These are phyloP conservation scores for Atlantisia rogersi DNA, from an alignment of 2,113 vertebrate genomes.

Conservation along the genomic window DNA sequence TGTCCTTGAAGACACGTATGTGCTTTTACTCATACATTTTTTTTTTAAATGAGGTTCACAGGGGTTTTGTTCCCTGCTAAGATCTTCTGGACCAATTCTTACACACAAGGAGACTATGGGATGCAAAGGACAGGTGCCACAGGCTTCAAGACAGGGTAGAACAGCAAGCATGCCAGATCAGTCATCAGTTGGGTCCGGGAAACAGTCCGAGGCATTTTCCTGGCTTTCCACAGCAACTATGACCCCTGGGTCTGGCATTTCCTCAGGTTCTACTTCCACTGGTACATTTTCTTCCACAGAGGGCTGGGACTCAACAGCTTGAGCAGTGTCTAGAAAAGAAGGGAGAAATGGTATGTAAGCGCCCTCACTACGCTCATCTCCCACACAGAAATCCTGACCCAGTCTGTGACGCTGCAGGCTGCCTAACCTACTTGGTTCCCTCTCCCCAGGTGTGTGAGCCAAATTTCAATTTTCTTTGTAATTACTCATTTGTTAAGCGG, in stretches of 20 bases:
- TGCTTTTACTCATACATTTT: background rate
- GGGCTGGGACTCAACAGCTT: background rate
- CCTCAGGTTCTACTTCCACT: background rate
- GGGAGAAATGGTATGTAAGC: background rate
- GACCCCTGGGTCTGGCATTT: slow-evolving; percentile 16
- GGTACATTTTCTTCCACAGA: background rate
- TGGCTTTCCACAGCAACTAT: slow-evolving; percentile 6
- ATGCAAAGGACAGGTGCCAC: background rate
- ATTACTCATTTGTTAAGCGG: background rate
- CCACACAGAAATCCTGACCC: background rate
- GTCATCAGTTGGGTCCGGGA: slow-evolving; percentile 25
- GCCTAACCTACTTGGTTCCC: background rate
- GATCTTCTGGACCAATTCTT: background rate
- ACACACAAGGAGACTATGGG: background rate
- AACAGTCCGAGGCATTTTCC: slow-evolving; percentile 19
- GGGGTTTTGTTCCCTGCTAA: background rate
- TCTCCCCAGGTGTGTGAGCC: background rate
- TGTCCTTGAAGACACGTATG: background rate
- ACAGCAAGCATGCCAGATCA: slow-evolving; percentile 1
- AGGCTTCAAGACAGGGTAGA: background rate
- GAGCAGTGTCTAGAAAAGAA: slow-evolving; percentile 28
- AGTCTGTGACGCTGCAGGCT: background rate
- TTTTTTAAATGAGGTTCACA: background rate
- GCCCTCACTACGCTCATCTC: background rate
- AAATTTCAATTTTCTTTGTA: background rate